Percentiles rank a stretch among this genome's conserved stretches.
Evolutionary conservation across 2,113 vertebrate species (phyloP).

Genomic region (Strix aluco): DNA sequence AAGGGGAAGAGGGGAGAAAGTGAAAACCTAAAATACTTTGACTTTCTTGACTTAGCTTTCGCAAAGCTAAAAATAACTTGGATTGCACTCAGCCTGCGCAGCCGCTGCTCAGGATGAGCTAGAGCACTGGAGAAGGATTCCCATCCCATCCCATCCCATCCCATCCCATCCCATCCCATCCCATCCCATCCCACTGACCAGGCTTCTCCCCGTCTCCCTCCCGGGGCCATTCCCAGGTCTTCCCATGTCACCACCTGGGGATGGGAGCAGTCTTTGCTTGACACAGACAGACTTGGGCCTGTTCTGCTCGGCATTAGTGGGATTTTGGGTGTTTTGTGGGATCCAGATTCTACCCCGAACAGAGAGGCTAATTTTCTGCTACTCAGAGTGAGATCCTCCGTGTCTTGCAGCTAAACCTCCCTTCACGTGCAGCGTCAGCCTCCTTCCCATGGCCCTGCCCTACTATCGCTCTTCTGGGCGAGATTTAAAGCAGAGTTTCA

Average conservation of each 20-base stretch:
- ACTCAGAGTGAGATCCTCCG: rapidly evolving
- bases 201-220: neutral
- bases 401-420: neutral
- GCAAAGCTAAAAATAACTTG: neutral
- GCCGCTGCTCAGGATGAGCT: rapidly evolving
- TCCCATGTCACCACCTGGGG: neutral
- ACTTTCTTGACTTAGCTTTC: neutral
- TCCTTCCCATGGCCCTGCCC: neutral
- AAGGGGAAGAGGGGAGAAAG: neutral
- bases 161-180: neutral
- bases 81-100: neutral
- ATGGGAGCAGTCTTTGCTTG: neutral
- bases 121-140: neutral
- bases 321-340: neutral
- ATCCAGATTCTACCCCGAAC: neutral
- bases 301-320: neutral
- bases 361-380: neutral
- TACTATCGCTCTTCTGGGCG: neutral
- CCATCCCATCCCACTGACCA: neutral
- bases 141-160: neutral
- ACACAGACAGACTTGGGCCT: neutral
- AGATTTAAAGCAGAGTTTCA: neutral
- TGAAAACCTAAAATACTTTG: neutral
- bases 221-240: neutral
- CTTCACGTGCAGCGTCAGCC: neutral